Evolutionary conservation across 1,140 invertebrate species (phyloP).

Genomic region (Formica selysi): DNA sequence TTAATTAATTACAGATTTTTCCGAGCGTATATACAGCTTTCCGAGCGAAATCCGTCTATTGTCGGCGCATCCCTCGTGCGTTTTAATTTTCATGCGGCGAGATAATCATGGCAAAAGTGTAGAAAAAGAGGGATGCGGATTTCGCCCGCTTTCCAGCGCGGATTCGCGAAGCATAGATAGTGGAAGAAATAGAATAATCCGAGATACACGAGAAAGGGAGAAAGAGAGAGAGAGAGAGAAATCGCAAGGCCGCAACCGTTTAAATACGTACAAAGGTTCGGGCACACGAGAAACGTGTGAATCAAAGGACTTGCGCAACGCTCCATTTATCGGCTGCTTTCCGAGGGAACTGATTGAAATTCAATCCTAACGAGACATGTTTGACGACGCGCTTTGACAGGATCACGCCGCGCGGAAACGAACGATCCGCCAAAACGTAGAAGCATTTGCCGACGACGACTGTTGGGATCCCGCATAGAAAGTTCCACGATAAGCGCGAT

Average conservation of each 20-base stretch:
- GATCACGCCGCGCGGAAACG: slow-evolving; percentile 3
- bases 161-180: neutral
- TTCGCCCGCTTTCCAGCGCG: neutral
- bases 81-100: neutral
- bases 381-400: slow-evolving; percentile 47
- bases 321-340: slow-evolving; percentile 5
- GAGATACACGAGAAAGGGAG: neutral
- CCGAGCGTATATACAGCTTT: neutral
- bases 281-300: slow-evolving; percentile 17
- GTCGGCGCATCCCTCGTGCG: neutral
- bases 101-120: neutral
- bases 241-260: neutral
- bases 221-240: too few species aligned
- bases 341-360: slow-evolving; percentile 32
- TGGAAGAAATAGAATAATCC: neutral
- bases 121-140: neutral
- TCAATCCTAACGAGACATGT: slow-evolving; percentile 52
- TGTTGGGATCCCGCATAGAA: slow-evolving; percentile 11
- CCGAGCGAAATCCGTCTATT: neutral
- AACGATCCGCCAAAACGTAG: slow-evolving; percentile 17
- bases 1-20: neutral
- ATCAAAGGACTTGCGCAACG: slow-evolving; percentile 37
- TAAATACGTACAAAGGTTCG: slow-evolving; percentile 28
- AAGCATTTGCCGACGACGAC: slow-evolving; percentile 32
- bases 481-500: slow-evolving; percentile 10